These are phyloP conservation scores for Ichneumoninae sp. DNA, from an alignment of 2,888 invertebrate genomes.

Conservation along the genomic window DNA sequence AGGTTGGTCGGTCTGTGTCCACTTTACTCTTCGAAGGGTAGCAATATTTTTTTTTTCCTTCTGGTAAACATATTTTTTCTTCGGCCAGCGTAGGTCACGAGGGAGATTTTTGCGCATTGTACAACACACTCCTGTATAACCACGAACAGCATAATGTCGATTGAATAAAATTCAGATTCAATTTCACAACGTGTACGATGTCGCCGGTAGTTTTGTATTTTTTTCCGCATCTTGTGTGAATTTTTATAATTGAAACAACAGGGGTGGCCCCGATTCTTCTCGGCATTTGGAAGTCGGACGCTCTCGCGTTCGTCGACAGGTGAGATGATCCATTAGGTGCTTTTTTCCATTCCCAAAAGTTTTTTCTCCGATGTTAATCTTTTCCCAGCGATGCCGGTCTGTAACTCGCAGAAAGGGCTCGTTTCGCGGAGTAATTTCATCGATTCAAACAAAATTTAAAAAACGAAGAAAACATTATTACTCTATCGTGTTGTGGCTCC, in stretches of 20 bases:
- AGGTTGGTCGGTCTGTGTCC: conserved; percentile 58
- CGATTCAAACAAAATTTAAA: background rate
- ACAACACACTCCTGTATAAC: conserved; percentile 82
- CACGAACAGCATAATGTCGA: conserved; percentile 80
- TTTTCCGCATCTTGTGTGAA: conserved; percentile 74
- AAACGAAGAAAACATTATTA: background rate
- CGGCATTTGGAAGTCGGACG: conserved; percentile 67
- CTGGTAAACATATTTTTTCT: conserved; percentile 79
- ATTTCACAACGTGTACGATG: conserved; percentile 78
- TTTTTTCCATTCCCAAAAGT: background rate
- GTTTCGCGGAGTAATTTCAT: background rate
- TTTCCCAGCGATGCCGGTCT: background rate
- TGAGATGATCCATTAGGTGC: conserved; percentile 49
- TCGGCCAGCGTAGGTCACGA: conserved; percentile 79
- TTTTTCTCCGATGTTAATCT: background rate
- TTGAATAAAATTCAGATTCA: conserved; percentile 83
- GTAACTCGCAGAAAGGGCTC: background rate
- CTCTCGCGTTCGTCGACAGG: conserved; percentile 58
- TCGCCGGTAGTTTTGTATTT: conserved; percentile 77
- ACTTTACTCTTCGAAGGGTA: conserved; percentile 30
- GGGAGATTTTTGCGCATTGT: conserved; percentile 80
- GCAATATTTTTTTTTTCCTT: conserved; percentile 62
- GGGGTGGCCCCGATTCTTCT: conserved; percentile 62
- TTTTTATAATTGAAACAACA: conserved; percentile 63
- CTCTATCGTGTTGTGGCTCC: conserved; percentile 2